Base-by-base conservation (phyloP, 2,797 vertebrate genomes). In the Danio kyathit region DNA sequence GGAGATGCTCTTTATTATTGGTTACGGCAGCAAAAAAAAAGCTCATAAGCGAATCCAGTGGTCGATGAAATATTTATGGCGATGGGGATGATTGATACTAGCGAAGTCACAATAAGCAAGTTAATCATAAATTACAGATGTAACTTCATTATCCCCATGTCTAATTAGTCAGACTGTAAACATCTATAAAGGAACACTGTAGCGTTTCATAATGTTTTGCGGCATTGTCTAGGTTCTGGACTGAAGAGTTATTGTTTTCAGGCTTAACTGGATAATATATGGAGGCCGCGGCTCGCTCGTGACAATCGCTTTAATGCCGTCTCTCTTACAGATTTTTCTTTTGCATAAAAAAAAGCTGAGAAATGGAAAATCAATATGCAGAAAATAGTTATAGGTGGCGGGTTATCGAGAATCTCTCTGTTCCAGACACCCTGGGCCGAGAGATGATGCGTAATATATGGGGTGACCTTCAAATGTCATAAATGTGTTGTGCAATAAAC, bases 401-500 rank as follows among this genome's bases (percentile, higher is more conserved):
- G 93, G 94, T 95, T 92, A 96, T 95, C 91, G 93, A 96, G 95
- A 94, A 96, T 95, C 94, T 95, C 93, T 95, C 92, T 94, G 92
- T 93, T 93, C 93, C 91, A 95, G 94, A 94, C 95, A 94, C 93
- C 95, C 95, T 95, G 94, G 94, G 93, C 84, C 95, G 96, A 96
- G 96, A 95, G 95, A 94, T 93, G 95, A 95, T 95, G 96, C 95
- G 94, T 97, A 96, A 97, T 97, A 97, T 97, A 97, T 95, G 95
- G 95, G 95, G 95, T 98, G 97, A 99, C 98, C 98, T 99, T 99
- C 98, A 99, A 98, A 99, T 99, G 97, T 97, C 97, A 99, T 97
- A 97, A 96, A 96, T 96, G 96, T 96, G 89, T 97, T 96, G 95
- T 97, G 97, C 97, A 97, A 97, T 99, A 99, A 99, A 99, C 96